Evolutionary conservation across 1,140 invertebrate genomes (phyloP).

Genomic region (Tachypleus tridentatus): DNA sequence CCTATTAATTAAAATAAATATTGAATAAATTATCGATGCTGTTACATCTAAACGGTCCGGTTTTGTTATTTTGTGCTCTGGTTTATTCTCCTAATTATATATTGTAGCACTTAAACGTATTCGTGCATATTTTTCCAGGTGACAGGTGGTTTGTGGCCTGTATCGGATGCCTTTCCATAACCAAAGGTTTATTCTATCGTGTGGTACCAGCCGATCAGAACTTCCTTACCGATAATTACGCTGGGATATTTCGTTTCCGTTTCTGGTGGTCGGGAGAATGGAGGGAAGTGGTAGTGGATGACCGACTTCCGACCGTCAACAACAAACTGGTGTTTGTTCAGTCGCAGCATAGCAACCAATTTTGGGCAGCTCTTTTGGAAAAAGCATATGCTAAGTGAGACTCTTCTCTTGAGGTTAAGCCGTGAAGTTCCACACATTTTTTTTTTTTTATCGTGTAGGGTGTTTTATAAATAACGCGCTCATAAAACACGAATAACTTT

Average conservation of each 20-base stretch:
- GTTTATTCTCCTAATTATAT: conserved; percentile 20
- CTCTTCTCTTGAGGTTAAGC: too few species aligned
- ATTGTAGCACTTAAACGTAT: conserved; percentile 11
- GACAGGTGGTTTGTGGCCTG: conserved; percentile 85
- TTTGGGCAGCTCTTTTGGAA: conserved; percentile 91
- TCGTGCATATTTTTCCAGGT: conserved; percentile 45
- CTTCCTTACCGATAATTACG: conserved; percentile 43
- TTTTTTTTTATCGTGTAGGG: not conserved
- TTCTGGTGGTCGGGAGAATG: conserved; percentile 93
- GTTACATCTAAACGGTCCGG: too few species aligned
- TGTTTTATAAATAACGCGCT: too few species aligned
- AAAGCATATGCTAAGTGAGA: conserved; percentile 95
- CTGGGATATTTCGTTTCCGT: conserved; percentile 80
- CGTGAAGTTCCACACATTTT: not conserved
- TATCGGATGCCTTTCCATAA: conserved; percentile 58
- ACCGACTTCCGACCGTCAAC: conserved; percentile 84
- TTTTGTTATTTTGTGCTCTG: not conserved
- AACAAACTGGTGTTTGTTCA: conserved; percentile 86
- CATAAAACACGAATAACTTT: too few species aligned
- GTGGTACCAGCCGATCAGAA: conserved; percentile 90
- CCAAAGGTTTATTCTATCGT: conserved; percentile 80
- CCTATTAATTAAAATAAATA: too few species aligned
- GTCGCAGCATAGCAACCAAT: conserved; percentile 69
- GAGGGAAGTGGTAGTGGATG: conserved; percentile 91
- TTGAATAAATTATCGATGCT: too few species aligned